Evolutionary conservation across 2,888 invertebrate species (phyloP), one percentile per base, ranked within the genome.

Genomic region (Heteromyza rotundicornis): DNA sequence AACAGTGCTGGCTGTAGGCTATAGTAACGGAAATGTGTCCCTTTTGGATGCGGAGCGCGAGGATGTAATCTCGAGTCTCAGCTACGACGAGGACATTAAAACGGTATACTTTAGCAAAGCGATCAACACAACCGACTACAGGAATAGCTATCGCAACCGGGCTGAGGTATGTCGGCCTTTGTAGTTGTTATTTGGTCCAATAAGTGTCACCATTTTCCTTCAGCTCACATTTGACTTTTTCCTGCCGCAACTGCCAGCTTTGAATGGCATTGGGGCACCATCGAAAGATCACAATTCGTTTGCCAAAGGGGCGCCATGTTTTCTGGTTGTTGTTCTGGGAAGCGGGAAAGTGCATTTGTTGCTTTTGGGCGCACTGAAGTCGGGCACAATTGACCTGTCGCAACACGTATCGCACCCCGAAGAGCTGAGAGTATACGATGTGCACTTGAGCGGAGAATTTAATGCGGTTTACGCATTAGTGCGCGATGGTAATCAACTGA

Each of bases 1-100:
- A 69, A 95, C 95, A 84, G 89, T 96, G 73, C 79, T 89, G 55
- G 89, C 89, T 0, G 81, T 80, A 12, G 92, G 87, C 2, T 92
- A 92, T 70, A 89, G 87, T 79, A 87, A 86, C 79, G 93, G 91
- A 12, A 86, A 86, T 74, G 86, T 94, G 1, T 85, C 87, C 27
- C 85, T 96, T 51, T 87, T 94, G 47, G 92, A 94, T 80, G 91
- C 95, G 55, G 96, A 96, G 84, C 92, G 93, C 72, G 94, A 94
- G 75, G 91, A 91, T 72, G 86, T 90, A 60, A 85, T 95, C 12
- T 90, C 92, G 68, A 87, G 86, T 32, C 85, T 88, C 74, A 84
- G 86, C 2, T 86, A 89, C 55, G 84, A 85, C 56, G 86, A 85
- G 71, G 88, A 89, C 57, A 88, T 94, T 24, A 89, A 90, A 20